A percentile compares a stretch with the other conserved stretches of the same genome.
phyloP scores from a whole-genome alignment of 2,113 vertebrate genomes.

The Barbus barbus region DNA sequence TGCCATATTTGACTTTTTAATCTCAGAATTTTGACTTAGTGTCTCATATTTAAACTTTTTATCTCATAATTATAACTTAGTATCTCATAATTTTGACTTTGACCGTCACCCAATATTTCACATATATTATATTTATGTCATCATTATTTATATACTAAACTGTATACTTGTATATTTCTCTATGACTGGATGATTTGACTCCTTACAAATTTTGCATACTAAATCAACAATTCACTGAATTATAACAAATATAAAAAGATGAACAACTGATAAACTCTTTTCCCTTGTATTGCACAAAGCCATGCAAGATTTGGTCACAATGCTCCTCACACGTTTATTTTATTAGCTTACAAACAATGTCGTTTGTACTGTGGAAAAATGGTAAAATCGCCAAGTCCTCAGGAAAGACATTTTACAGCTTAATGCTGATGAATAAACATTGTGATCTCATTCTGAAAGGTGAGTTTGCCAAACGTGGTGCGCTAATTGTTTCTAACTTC shows the following conservation, averaged over 20 bases:
- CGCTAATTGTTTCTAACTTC: conserved; percentile 59
- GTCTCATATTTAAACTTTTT: too few species aligned
- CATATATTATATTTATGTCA: too few species aligned
- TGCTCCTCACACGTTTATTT: conserved; percentile 55
- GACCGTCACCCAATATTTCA: neutral
- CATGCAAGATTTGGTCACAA: conserved; percentile 41
- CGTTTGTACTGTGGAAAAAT: conserved; percentile 59
- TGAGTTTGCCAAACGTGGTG: conserved; percentile 55
- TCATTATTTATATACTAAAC: neutral
- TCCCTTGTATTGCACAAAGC: neutral
- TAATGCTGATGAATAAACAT: conserved; percentile 58
- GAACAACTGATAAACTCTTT: conserved; percentile 1
- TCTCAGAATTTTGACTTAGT: too few species aligned
- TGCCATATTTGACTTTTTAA: too few species aligned
- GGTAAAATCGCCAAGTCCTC: conserved; percentile 51
- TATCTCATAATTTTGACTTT: neutral
- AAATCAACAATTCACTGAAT: conserved; percentile 5
- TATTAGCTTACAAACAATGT: conserved; percentile 53
- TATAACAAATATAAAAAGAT: conserved; percentile 38
- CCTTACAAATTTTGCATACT: neutral
- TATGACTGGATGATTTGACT: neutral
- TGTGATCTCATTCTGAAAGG: conserved; percentile 46
- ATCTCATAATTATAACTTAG: too few species aligned
- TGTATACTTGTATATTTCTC: neutral
- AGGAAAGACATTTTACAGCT: conserved; percentile 56